Evolutionary conservation across 2,797 vertebrate genomes (phyloP).

Genomic region (Huso huso): DNA sequence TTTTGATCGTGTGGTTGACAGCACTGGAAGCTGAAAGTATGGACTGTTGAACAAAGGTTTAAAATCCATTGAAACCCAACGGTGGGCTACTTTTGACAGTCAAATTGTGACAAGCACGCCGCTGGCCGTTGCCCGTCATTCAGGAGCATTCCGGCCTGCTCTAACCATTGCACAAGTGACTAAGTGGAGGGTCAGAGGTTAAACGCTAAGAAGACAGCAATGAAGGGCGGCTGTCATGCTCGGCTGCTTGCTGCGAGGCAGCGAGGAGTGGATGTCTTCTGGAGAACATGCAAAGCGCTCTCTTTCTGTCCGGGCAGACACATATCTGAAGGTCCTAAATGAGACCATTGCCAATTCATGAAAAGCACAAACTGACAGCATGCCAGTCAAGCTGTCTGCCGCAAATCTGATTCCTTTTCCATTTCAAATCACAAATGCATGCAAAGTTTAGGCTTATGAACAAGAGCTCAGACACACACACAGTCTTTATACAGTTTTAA

Average conservation of each 20-base stretch:
- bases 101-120: slow-evolving; percentile 78
- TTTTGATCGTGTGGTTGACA: slow-evolving; percentile 80
- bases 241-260: slow-evolving; percentile 51
- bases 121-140: slow-evolving; percentile 79
- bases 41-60: slow-evolving; percentile 81
- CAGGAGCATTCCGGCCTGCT: slow-evolving; percentile 50
- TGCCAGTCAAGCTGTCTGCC: slow-evolving; percentile 84
- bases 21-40: slow-evolving; percentile 73
- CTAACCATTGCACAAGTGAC: slow-evolving; percentile 44
- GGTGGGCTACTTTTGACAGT: slow-evolving; percentile 74
- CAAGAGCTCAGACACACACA: slow-evolving; percentile 38
- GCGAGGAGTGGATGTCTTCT: slow-evolving; percentile 77
- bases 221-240: slow-evolving; percentile 98
- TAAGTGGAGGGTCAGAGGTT: slow-evolving; percentile 79
- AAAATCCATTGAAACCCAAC: slow-evolving; percentile 63
- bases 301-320: slow-evolving; percentile 65
- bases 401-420: slow-evolving; percentile 44
- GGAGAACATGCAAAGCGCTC: slow-evolving; percentile 66
- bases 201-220: slow-evolving; percentile 86
- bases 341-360: slow-evolving; percentile 73
- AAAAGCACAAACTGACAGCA: slow-evolving; percentile 74
- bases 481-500: not conserved
- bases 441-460: slow-evolving; percentile 68
- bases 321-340: slow-evolving; percentile 71
- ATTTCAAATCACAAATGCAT: slow-evolving; percentile 73